Percentiles rank a stretch among this genome's conserved stretches.
These are phyloP conservation scores for Chlorodrepanis virens DNA, from an alignment of 2,113 vertebrate genomes.

Conservation along the genomic window DNA sequence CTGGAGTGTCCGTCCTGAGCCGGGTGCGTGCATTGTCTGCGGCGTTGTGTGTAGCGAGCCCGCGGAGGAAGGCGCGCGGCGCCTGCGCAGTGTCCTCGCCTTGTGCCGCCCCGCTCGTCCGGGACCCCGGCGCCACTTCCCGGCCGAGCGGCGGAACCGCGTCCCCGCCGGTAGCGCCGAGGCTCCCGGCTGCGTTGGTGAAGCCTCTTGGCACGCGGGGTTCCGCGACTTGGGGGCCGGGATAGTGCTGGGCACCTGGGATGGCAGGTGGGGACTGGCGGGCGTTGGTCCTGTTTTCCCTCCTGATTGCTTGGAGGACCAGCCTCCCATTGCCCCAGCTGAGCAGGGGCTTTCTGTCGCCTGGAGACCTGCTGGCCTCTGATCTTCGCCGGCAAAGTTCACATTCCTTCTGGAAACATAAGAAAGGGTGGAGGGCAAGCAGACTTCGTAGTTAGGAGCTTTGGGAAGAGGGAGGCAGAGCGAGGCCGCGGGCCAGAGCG, in stretches of 20 bases:
- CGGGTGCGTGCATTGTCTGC: neutral
- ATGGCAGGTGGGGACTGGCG: accelerated
- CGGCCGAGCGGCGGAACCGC: too few relatives aligned
- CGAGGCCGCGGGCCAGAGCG: neutral
- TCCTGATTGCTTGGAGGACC: neutral
- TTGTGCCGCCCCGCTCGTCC: neutral
- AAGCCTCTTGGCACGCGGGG: accelerated
- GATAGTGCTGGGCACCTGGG: accelerated
- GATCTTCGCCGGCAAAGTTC: neutral
- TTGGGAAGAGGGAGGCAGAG: neutral
- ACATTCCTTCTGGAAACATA: accelerated
- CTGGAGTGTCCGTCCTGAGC: neutral
- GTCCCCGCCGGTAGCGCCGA: accelerated
- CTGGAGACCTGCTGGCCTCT: neutral
- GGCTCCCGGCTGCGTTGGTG: neutral
- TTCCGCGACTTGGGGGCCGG: neutral
- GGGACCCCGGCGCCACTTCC: neutral
- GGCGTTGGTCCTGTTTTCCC: neutral
- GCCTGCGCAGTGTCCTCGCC: neutral
- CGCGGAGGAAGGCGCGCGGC: neutral
- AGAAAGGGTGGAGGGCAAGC: accelerated
- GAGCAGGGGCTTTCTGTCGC: too few relatives aligned
- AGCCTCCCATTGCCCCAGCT: neutral
- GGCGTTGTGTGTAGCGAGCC: neutral
- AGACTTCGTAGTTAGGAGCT: neutral